These are phyloP conservation scores for Melinopterus prodromus DNA, from an alignment of 2,888 invertebrate species.

Conservation along the genomic window DNA sequence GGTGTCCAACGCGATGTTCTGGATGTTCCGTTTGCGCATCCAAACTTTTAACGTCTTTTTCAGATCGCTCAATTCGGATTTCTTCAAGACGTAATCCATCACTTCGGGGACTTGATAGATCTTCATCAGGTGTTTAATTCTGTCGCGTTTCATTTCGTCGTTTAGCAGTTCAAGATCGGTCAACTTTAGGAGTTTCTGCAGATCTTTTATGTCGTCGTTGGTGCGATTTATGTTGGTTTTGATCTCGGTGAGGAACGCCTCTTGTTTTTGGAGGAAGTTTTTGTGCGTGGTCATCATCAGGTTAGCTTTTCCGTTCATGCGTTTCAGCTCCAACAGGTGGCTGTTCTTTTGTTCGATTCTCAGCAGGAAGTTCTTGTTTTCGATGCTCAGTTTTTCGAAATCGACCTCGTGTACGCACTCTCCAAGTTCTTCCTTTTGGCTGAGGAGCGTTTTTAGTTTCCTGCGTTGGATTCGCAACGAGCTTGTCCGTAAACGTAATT, in stretches of 20 bases:
- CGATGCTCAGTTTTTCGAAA: constrained; percentile 70
- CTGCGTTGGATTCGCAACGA: constrained; percentile 62
- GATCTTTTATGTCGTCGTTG: constrained; percentile 57
- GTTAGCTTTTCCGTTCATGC: constrained; percentile 67
- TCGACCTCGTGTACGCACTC: constrained; percentile 69
- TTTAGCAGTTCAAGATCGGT: constrained; percentile 62
- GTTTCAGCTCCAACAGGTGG: constrained; percentile 66
- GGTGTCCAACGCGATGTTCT: constrained; percentile 50
- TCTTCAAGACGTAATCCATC: constrained; percentile 66
- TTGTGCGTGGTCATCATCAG: constrained; percentile 66
- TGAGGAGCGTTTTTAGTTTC: constrained; percentile 65
- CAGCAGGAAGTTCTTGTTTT: constrained; percentile 64
- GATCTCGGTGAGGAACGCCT: constrained; percentile 59
- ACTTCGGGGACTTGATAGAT: constrained; percentile 63
- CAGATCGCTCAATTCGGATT: constrained; percentile 63
- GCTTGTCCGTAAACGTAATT: constrained; percentile 64
- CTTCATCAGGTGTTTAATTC: constrained; percentile 62
- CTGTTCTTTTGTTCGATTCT: constrained; percentile 65
- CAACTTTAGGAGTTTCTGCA: constrained; percentile 61
- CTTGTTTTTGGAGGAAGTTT: constrained; percentile 65
- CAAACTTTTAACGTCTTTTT: constrained; percentile 51
- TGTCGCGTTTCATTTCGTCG: constrained; percentile 55
- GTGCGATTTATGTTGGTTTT: constrained; percentile 59
- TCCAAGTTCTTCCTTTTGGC: constrained; percentile 66
- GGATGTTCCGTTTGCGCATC: constrained; percentile 46